A percentile compares a stretch with the other conserved stretches of the same genome.
Conservation (phyloP, 2,888 invertebrate species). For the Drosophila vallismaia region DNA sequence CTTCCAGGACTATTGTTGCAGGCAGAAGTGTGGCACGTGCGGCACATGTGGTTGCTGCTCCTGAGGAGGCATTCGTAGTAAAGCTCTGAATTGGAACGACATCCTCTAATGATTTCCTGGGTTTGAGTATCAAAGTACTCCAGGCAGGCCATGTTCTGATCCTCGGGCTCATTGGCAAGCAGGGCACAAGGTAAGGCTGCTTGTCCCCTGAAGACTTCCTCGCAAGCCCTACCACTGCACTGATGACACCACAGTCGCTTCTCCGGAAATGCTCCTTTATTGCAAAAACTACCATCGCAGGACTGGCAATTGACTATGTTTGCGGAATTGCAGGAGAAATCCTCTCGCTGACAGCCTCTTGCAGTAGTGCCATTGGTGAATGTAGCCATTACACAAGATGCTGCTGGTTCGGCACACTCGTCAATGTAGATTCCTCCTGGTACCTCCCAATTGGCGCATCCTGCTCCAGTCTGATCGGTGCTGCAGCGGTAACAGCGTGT, state of each 20-base stretch:
- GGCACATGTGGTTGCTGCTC: slow-evolving; percentile 56
- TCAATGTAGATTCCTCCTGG: slow-evolving; percentile 70
- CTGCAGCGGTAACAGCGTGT: slow-evolving; percentile 78
- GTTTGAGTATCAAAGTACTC: slow-evolving; percentile 61
- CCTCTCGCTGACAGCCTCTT: slow-evolving; percentile 70
- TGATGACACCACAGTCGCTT: slow-evolving; percentile 76
- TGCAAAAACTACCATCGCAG: slow-evolving; percentile 75
- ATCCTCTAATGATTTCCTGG: slow-evolving; percentile 72
- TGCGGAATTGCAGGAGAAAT: slow-evolving; percentile 56
- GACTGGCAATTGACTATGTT: slow-evolving; percentile 55
- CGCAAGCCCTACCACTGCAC: slow-evolving; percentile 58
- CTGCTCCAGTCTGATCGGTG: slow-evolving; percentile 56
- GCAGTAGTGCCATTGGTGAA: slow-evolving; percentile 63
- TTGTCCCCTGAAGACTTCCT: slow-evolving; percentile 33
- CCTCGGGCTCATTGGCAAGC: slow-evolving; percentile 53
- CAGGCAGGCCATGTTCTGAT: slow-evolving; percentile 62
- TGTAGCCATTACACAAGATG: slow-evolving; percentile 65
- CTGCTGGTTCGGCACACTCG: slow-evolving; percentile 61
- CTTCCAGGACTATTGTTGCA: slow-evolving; percentile 68
- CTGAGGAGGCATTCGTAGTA: slow-evolving; percentile 71
- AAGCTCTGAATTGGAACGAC: slow-evolving; percentile 65
- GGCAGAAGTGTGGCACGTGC: slow-evolving; percentile 38
- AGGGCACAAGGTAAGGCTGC: slow-evolving; percentile 57
- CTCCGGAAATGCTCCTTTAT: slow-evolving; percentile 71
- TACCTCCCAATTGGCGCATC: slow-evolving; percentile 77